These are phyloP conservation scores for Odobenus rosmarus DNA, from an alignment of 2,113 vertebrate genomes.

Conservation along the genomic window DNA sequence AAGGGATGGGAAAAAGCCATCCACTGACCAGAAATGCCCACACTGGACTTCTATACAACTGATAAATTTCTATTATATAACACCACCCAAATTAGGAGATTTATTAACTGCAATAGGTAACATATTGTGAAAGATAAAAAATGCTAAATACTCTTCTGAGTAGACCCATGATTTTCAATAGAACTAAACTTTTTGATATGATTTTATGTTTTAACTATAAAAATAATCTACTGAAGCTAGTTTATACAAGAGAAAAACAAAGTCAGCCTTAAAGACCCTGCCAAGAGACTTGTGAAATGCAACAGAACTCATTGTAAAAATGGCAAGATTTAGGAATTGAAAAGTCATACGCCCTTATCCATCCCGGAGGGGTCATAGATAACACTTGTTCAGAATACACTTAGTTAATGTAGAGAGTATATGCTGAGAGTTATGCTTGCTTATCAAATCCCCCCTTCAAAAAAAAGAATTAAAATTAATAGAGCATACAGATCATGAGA, in stretches of 20 bases:
- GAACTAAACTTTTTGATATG: background rate
- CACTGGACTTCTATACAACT: background rate
- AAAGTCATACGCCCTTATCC: background rate
- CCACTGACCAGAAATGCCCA: background rate
- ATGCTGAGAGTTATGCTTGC: background rate
- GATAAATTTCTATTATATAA: background rate
- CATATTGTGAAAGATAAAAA: slow-evolving; percentile 33
- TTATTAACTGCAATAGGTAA: background rate
- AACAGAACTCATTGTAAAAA: background rate
- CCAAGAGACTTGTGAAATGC: background rate
- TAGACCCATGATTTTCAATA: slow-evolving; percentile 34
- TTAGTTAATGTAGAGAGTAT: background rate
- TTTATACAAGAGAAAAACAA: slow-evolving; percentile 47
- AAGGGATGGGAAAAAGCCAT: background rate
- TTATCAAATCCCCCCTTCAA: background rate
- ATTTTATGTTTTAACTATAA: slow-evolving; percentile 8
- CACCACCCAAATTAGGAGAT: background rate
- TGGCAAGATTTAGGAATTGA: background rate
- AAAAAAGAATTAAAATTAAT: background rate
- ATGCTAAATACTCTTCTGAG: background rate
- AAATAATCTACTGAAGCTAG: slow-evolving; percentile 37
- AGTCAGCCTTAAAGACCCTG: slow-evolving; percentile 16
- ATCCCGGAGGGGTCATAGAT: background rate
- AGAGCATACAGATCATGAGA: background rate
- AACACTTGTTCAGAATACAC: background rate